phyloP scores from a whole-genome alignment of 2,797 vertebrate species.

The Allobates femoralis region DNA sequence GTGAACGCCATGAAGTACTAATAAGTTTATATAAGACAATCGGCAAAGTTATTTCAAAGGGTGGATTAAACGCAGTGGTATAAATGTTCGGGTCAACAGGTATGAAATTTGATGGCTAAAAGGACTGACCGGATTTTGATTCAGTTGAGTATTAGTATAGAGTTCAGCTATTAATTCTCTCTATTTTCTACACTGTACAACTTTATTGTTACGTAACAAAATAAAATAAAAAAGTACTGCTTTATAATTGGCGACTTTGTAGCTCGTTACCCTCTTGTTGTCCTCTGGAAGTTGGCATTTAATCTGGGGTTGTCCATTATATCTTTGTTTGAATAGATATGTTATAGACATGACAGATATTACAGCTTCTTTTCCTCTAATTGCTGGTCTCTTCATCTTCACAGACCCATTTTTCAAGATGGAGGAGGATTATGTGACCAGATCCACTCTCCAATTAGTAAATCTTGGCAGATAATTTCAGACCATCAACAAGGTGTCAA shows the following conservation, averaged over 20 bases:
- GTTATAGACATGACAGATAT: too few species aligned
- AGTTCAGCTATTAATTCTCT: background rate
- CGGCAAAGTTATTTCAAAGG: background rate
- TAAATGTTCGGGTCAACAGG: background rate
- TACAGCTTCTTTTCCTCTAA: too few species aligned
- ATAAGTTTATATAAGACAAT: background rate
- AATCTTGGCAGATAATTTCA: too few species aligned
- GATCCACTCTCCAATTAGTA: too few species aligned
- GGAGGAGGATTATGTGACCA: too few species aligned
- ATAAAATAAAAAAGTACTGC: background rate
- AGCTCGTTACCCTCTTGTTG: background rate
- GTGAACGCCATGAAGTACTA: background rate
- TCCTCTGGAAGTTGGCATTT: background rate
- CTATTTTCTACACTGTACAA: background rate
- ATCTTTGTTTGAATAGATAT: too few species aligned
- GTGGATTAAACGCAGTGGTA: background rate
- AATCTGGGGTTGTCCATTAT: too few species aligned
- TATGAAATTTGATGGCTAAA: background rate
- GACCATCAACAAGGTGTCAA: too few species aligned
- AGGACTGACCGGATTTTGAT: background rate
- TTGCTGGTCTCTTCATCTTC: too few species aligned
- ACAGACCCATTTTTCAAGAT: too few species aligned
- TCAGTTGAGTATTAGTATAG: background rate
- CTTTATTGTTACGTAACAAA: background rate
- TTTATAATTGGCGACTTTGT: background rate